Base-by-base conservation (phyloP, 2,888 invertebrate genomes). In the Euzetes globulus region DNA sequence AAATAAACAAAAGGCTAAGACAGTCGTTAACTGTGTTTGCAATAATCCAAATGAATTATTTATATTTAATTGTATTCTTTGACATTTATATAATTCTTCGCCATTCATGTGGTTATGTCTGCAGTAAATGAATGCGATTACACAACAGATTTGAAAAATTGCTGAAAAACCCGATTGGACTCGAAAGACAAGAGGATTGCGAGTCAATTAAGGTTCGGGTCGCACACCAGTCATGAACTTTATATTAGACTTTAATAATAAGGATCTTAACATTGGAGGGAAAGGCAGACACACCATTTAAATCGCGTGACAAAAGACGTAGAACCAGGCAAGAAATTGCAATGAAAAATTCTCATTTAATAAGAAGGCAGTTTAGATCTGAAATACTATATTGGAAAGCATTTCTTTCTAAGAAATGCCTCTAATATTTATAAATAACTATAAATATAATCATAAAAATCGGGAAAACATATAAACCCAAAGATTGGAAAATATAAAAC, bases 231-330 rank as follows among this genome's bases (percentile, higher is more conserved):
- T 55, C 55, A 55, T 55, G 55, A 55, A 55, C 55, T 55, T 25
- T 55, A 25, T 47, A 47, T 47, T 47, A 47, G 9, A 47, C 15
- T 47, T 47, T 47, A 47, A 55, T 55, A 55, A 55, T 55, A 55
- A 55, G 55, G 25, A 6, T 25, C 25, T 41, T 13, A 41, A 41
- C 41, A 41, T 7, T 13, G 41, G 13, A 33, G 41, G 41, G 41
- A 13, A 55, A 55, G 25, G 11, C 1, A 55, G 22, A 55, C 11
- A 55, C 13, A 55, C n/a, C n/a, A 55, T 5, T 55, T 22, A 22
- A 55, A 55, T 55, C 55, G 55, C 55, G 55, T 55, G 55, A 55
- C 55, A 55, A 55, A 50, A 55, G 25, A 52, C 52, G 19, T 52
- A n/a, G 22, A 55, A 55, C n/a, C 41, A 13, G 25, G 11, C 22